Evolutionary conservation across 1,140 invertebrate genomes (phyloP).

Genomic region (Bactericera cockerelli): DNA sequence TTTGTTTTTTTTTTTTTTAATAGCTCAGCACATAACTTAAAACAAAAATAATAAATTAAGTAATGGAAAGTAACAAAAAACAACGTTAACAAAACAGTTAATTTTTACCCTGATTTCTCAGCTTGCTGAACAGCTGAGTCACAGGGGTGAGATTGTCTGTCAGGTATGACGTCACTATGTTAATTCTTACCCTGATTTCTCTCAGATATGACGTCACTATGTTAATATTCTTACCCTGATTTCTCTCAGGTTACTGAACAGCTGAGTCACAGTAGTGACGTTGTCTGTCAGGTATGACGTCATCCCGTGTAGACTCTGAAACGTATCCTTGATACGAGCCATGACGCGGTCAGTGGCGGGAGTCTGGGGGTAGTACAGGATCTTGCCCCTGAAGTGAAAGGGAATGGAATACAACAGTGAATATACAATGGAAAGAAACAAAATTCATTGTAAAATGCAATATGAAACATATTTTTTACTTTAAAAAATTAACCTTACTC

Average conservation of each 20-base stretch:
- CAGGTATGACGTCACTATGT: neutral
- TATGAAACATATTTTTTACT: no score
- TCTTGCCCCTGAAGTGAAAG: constrained; percentile 20
- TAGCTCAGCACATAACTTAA: no score
- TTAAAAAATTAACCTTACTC: no score
- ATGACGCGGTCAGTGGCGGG: constrained; percentile 18
- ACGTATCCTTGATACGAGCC: constrained; percentile 18
- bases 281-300: neutral
- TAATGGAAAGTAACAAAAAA: no score
- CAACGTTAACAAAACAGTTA: no score
- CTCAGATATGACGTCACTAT: no score
- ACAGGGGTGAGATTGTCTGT: neutral
- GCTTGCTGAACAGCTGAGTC: neutral
- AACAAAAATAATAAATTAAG: no score
- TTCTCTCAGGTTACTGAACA: neutral
- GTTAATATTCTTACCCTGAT: neutral
- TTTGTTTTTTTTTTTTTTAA: no score
- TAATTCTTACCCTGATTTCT: no score
- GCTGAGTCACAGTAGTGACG: neutral
- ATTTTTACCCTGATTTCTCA: no score
- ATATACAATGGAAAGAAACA: no score
- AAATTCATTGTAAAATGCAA: no score
- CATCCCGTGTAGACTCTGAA: constrained; percentile 11
- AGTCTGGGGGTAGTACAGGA: constrained; percentile 22
- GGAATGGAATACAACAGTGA: constrained; percentile 10